These are phyloP conservation scores for Lepus europaeus DNA, from an alignment of 2,113 vertebrate species.

Conservation along the genomic window DNA sequence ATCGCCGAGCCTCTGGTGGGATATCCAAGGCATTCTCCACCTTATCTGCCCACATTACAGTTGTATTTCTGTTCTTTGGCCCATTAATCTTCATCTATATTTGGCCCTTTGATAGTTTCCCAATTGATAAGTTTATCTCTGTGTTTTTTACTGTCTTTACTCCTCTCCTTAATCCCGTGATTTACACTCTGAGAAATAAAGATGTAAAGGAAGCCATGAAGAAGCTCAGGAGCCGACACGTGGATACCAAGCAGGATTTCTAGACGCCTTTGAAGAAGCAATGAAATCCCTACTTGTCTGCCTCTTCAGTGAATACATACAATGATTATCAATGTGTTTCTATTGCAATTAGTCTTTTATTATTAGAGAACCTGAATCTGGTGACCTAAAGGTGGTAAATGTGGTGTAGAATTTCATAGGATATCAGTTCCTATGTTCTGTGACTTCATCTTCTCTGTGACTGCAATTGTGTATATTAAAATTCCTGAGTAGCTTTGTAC, in stretches of 20 bases:
- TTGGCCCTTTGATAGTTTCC: constrained; percentile 57
- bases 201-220: constrained; percentile 64
- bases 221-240: background rate
- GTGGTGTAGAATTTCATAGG: background rate
- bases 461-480: background rate
- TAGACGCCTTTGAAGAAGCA: background rate
- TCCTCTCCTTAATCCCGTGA: constrained; percentile 56
- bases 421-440: background rate
- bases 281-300: background rate
- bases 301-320: background rate
- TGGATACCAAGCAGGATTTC: background rate
- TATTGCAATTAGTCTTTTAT: background rate
- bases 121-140: constrained; percentile 59
- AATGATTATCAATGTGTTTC: background rate
- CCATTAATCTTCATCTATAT: constrained; percentile 68
- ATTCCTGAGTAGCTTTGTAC: background rate
- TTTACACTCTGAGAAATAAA: constrained; percentile 73
- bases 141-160: constrained; percentile 66
- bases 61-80: constrained; percentile 56
- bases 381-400: background rate
- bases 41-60: constrained; percentile 42
- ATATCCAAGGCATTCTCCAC: constrained; percentile 37
- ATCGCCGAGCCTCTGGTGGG: background rate
- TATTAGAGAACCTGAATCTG: background rate
- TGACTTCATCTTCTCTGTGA: background rate